phyloP scores from a whole-genome alignment of 2,113 vertebrate genomes.

The Dermatemys mawii region DNA sequence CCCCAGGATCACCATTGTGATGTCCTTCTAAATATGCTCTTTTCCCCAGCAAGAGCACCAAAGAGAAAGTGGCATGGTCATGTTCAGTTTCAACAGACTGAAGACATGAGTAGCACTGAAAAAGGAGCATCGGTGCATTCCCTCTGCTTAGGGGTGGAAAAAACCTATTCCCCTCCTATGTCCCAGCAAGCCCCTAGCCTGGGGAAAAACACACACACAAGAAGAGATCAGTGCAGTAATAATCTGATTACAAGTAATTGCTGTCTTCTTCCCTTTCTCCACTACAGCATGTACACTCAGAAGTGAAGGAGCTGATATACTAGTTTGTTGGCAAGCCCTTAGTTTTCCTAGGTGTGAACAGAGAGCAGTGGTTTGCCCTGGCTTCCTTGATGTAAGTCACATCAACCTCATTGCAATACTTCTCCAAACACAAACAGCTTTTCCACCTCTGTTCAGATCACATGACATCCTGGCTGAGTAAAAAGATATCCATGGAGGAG shows the following conservation, averaged over 20 bases:
- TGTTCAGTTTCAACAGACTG: background rate
- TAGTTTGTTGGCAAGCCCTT: background rate
- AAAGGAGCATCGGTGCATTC: background rate
- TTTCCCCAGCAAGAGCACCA: background rate
- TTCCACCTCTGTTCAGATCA: fast-evolving
- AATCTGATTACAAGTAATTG: background rate
- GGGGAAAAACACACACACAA: no score
- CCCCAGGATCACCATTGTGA: fast-evolving
- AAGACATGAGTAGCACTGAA: background rate
- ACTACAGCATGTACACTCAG: background rate
- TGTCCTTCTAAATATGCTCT: background rate
- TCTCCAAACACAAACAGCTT: background rate
- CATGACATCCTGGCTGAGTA: fast-evolving
- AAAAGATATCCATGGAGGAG: background rate
- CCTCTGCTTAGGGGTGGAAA: background rate
- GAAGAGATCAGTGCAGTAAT: conserved; percentile 21
- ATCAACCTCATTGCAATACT: background rate
- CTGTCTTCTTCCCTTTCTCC: conserved; percentile 26
- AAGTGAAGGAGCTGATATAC: background rate
- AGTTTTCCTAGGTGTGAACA: background rate
- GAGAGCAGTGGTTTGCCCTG: background rate
- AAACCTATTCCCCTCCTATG: background rate
- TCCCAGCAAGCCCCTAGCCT: background rate
- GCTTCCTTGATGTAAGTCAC: background rate
- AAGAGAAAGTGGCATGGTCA: background rate